Conservation (phyloP, 2,113 vertebrate genomes). For the Corydoras sp. region DNA sequence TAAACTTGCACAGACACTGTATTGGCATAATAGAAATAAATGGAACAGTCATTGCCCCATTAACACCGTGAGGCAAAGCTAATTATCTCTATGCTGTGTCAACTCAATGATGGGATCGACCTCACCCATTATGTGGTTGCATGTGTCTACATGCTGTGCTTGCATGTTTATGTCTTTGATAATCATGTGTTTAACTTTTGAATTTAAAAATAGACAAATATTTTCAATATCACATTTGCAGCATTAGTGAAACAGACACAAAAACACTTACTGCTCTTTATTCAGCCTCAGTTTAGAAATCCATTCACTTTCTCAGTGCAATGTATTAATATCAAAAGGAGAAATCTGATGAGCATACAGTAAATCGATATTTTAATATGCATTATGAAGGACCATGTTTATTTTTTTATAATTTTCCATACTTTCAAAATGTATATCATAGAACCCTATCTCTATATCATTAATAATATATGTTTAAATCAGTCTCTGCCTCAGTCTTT, state of each 20-base stretch:
- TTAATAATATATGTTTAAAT: no score
- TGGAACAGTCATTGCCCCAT: neutral
- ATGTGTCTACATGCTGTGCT: neutral
- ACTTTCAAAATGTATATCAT: no score
- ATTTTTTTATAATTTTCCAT: no score
- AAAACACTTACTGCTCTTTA: slow-evolving; percentile 13
- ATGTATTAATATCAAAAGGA: no score
- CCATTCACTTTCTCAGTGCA: neutral
- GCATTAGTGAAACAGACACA: neutral
- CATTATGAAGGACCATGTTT: no score
- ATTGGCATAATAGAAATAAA: neutral
- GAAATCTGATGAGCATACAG: no score
- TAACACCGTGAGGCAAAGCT: neutral
- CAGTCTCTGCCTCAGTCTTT: neutral
- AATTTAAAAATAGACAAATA: no score
- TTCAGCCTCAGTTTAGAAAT: neutral
- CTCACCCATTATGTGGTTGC: no score
- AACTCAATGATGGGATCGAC: neutral
- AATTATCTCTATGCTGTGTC: neutral
- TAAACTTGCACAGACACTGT: neutral
- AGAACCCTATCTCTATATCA: no score
- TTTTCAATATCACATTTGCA: no score
- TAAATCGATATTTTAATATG: no score
- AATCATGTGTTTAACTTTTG: neutral
- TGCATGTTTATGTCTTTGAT: neutral